Percentiles rank a stretch among this genome's conserved stretches.
phyloP scores from a whole-genome alignment of 2,888 invertebrate genomes.

The Apeira syringaria region DNA sequence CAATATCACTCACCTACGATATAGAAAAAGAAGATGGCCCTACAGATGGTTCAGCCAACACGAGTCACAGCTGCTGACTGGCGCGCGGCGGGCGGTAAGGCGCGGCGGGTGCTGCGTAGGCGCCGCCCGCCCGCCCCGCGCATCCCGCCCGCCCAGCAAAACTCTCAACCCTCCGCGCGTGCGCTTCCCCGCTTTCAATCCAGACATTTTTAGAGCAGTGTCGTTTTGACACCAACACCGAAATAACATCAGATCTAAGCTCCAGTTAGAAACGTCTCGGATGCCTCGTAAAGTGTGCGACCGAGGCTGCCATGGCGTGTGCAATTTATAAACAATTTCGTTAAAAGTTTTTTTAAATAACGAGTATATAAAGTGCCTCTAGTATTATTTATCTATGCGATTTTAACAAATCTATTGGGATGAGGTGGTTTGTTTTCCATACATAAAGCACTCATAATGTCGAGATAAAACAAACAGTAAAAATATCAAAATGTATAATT shows the following conservation, averaged over 20 bases:
- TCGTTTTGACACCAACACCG: conserved; percentile 82
- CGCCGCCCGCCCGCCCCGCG: conserved; percentile 51
- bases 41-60: conserved; percentile 86
- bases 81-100: conserved; percentile 77
- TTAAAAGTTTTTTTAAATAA: no score
- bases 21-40: conserved; percentile 80
- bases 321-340: conserved; percentile 17
- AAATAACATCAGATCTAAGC: conserved; percentile 74
- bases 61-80: conserved; percentile 82
- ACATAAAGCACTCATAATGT: no score
- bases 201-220: conserved; percentile 80
- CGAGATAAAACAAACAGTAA: no score
- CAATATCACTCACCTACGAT: conserved; percentile 76
- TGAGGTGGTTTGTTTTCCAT: no score
- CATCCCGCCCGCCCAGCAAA: conserved; percentile 37
- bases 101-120: conserved; percentile 74
- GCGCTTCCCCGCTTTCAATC: conserved; percentile 40
- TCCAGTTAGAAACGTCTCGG: conserved; percentile 51
- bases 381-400: no score
- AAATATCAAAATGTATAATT: no score
- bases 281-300: conserved; percentile 51
- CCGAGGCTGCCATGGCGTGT: conserved; percentile 38
- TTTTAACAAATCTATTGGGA: no score
- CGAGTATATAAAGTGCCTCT: no score
- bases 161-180: conserved; percentile 38